Percentiles rank a stretch among this genome's conserved stretches.
These are phyloP conservation scores for Mesochorus sp. DNA, from an alignment of 2,888 invertebrate genomes.

Conservation along the genomic window DNA sequence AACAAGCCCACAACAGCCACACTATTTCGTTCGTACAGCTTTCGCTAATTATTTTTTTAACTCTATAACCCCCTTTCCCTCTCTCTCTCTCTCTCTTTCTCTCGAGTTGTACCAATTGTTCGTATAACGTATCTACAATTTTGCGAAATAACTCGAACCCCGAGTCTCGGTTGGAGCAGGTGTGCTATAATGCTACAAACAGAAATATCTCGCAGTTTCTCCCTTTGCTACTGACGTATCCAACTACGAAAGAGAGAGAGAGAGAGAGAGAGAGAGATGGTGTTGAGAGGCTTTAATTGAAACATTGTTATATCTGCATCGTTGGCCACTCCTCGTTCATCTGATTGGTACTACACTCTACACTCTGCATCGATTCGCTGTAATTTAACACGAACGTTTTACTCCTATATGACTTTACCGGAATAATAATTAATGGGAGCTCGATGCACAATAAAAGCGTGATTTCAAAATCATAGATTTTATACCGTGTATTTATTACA, in stretches of 20 bases:
- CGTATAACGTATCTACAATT: no score
- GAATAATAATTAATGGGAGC: no score
- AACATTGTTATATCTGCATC: conserved; percentile 26
- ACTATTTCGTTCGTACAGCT: background rate
- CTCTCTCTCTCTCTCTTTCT: no score
- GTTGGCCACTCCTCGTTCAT: background rate
- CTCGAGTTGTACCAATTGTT: no score
- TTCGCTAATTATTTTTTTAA: conserved; percentile 27
- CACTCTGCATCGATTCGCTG: background rate
- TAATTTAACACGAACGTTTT: no score
- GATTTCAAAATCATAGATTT: no score
- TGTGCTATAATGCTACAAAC: background rate
- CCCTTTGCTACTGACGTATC: background rate
- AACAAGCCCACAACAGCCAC: background rate
- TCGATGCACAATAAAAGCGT: no score
- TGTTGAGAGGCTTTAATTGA: conserved; percentile 26
- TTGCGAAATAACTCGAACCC: no score
- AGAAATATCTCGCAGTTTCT: background rate
- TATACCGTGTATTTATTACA: no score
- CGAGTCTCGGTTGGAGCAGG: background rate
- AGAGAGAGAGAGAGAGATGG: no score
- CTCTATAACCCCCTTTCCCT: background rate
- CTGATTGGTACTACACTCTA: background rate
- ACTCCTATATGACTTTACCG: no score
- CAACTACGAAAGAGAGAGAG: background rate